Conservation (phyloP, 2,888 invertebrate genomes). For the Tipula confusa region DNA sequence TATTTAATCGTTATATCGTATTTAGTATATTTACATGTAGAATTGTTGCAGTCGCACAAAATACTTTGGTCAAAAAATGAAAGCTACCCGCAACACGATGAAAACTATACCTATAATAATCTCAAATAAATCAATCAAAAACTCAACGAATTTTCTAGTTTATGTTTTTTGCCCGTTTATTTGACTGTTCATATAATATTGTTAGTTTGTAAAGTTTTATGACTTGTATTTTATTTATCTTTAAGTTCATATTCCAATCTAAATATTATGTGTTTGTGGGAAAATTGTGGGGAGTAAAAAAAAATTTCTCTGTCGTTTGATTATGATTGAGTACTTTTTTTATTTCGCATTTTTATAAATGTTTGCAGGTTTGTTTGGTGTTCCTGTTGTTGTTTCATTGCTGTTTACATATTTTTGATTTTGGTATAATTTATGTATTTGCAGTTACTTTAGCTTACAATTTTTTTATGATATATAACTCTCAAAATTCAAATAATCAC, state of each 20-base stretch:
- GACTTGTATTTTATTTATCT: not conserved
- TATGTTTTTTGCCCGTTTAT: not conserved
- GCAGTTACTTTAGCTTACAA: not conserved
- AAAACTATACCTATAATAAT: not conserved
- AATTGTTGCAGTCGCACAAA: not conserved
- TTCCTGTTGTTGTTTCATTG: not conserved
- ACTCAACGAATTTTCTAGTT: not conserved
- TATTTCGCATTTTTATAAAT: not conserved
- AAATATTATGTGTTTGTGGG: not conserved
- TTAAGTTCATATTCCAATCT: not conserved
- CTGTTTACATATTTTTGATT: constrained; percentile 20
- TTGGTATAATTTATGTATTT: not conserved
- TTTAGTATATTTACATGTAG: not conserved
- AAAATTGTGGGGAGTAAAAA: not conserved
- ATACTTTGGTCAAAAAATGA: not conserved
- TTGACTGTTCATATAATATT: not conserved
- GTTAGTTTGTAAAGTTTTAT: not conserved
- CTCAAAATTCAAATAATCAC: not conserved
- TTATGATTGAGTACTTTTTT: constrained; percentile 3
- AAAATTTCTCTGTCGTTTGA: not conserved
- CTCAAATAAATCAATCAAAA: constrained; percentile 12
- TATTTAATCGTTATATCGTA: not conserved
- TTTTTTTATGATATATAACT: not conserved
- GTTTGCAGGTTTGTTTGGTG: constrained; percentile 12
- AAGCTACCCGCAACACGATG: not conserved